Conservation (phyloP, 1,140 invertebrate species). For the Zaprionus tsacasi region DNA sequence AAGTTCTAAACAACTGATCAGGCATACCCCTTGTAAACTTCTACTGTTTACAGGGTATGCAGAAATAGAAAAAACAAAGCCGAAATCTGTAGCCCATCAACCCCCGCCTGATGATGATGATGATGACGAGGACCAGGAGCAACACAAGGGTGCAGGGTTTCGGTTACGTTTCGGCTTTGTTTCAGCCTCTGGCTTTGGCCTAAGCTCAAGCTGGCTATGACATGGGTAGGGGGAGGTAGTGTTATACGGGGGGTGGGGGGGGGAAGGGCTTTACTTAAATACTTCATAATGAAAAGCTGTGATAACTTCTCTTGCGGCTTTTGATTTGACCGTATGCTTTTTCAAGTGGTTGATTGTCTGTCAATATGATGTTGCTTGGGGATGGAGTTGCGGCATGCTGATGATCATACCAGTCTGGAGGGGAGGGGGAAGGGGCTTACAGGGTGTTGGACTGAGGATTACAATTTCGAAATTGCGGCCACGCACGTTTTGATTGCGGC, state of each 20-base stretch:
- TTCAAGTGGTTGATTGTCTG: constrained; percentile 79
- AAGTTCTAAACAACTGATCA: too few relatives aligned
- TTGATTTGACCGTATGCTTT: constrained; percentile 70
- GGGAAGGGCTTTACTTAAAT: constrained; percentile 60
- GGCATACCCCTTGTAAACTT: background rate
- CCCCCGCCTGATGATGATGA: constrained; percentile 6
- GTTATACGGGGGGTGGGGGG: background rate
- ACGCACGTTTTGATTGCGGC: constrained; percentile 68
- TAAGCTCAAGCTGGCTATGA: background rate
- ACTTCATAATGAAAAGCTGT: constrained; percentile 82
- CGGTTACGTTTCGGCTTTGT: constrained; percentile 26
- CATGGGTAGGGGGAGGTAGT: background rate
- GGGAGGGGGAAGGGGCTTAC: background rate
- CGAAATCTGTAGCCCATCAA: constrained; percentile 43
- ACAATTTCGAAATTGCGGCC: constrained; percentile 61
- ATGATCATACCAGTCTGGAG: constrained; percentile 5
- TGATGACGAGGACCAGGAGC: constrained; percentile 20
- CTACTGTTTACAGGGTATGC: constrained; percentile 9
- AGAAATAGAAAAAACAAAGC: constrained; percentile 26
- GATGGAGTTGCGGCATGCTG: constrained; percentile 22
- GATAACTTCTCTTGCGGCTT: constrained; percentile 72
- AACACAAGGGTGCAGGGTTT: constrained; percentile 62
- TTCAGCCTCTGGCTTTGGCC: constrained; percentile 11
- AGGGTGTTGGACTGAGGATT: constrained; percentile 31
- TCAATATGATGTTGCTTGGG: constrained; percentile 49